phyloP scores from a whole-genome alignment of 2,888 invertebrate species.

The Salticus scenicus region DNA sequence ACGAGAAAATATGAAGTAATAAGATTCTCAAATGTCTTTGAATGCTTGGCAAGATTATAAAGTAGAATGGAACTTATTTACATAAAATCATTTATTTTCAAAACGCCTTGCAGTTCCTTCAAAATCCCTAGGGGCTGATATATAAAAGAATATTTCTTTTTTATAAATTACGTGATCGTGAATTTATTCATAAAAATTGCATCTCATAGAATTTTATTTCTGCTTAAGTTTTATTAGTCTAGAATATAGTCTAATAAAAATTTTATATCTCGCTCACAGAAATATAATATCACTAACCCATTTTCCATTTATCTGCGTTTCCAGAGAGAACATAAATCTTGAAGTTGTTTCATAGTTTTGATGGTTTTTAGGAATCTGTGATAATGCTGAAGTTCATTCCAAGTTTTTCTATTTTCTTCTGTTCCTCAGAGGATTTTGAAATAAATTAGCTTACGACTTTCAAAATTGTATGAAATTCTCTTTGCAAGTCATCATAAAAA shows the following conservation, averaged over 20 bases:
- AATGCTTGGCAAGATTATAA: no score
- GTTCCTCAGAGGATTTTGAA: no score
- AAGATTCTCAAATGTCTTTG: no score
- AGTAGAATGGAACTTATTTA: no score
- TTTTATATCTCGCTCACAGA: background rate
- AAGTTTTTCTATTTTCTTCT: no score
- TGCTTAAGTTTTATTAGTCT: background rate
- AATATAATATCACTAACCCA: background rate
- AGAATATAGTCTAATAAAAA: background rate
- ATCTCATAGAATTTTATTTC: background rate
- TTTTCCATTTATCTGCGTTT: background rate
- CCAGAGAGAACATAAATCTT: slow-evolving; percentile 1
- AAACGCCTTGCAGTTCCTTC: background rate
- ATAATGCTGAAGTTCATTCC: background rate
- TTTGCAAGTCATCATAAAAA: no score
- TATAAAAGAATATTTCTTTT: background rate
- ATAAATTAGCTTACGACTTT: no score
- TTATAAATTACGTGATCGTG: background rate
- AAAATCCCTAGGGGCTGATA: background rate
- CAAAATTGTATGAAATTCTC: no score
- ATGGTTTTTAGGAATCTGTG: background rate
- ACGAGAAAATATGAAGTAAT: no score
- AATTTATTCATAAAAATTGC: background rate
- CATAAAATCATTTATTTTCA: no score
- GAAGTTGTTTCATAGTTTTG: background rate